A percentile compares a stretch with the other conserved stretches of the same genome.
Conservation (phyloP, 1,140 invertebrate genomes). For the Paracyclopina nana region DNA sequence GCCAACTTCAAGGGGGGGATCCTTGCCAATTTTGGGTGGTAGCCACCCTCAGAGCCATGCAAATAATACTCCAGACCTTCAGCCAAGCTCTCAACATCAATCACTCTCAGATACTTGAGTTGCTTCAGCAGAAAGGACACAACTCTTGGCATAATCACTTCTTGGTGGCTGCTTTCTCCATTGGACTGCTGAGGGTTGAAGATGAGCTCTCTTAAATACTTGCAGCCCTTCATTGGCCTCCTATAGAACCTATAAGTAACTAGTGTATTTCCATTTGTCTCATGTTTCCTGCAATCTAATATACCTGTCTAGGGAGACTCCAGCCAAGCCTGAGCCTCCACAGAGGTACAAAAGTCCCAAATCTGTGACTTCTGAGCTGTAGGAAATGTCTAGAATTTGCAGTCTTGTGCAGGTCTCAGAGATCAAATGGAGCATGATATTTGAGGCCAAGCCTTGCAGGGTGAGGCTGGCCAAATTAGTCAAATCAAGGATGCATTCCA, state of each 20-base stretch:
- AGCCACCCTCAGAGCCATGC: not conserved
- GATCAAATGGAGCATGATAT: constrained; percentile 9
- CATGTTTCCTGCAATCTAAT: too few relatives aligned
- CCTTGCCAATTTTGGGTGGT: constrained; percentile 7
- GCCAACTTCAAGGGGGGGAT: constrained; percentile 9
- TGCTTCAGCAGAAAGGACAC: constrained; percentile 2
- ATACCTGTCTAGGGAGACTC: too few relatives aligned
- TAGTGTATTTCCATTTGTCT: too few relatives aligned
- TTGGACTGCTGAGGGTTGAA: not conserved
- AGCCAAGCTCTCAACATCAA: constrained; percentile 3
- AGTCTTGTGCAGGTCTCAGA: not conserved
- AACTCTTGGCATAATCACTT: not conserved
- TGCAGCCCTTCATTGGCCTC: not conserved
- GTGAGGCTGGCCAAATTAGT: too few relatives aligned
- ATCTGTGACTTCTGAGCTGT: constrained; percentile 3
- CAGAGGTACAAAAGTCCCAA: constrained; percentile 9
- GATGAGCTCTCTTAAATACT: constrained; percentile 11
- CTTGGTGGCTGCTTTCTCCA: not conserved
- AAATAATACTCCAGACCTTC: constrained; percentile 8
- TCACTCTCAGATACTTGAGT: not conserved
- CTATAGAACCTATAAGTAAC: not conserved
- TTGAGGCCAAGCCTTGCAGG: not conserved
- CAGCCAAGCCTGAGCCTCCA: too few relatives aligned
- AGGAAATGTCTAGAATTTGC: constrained; percentile 9
- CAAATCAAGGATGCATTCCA: too few relatives aligned